These are phyloP conservation scores for Galeopsomyia nigrocyanea DNA, from an alignment of 2,888 invertebrate genomes.

Conservation along the genomic window DNA sequence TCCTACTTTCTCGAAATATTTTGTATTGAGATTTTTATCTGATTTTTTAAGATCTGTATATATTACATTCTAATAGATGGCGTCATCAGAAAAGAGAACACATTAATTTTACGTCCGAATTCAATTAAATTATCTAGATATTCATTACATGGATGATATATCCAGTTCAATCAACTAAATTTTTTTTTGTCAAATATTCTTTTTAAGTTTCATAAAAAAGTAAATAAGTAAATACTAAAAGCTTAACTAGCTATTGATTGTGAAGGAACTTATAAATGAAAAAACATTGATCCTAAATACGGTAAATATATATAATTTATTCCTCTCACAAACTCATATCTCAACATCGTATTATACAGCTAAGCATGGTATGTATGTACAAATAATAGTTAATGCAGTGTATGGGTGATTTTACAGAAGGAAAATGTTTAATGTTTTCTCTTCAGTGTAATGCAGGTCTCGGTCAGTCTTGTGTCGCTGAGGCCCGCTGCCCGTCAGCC, in stretches of 20 bases:
- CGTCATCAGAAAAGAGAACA: no score
- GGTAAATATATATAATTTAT: constrained; percentile 64
- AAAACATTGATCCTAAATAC: background rate
- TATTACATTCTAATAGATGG: no score
- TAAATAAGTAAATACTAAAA: no score
- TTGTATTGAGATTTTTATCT: no score
- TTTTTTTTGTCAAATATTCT: no score
- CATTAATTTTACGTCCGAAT: no score
- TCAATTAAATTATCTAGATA: no score
- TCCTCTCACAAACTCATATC: constrained; percentile 61
- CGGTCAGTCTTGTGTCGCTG: constrained; percentile 67
- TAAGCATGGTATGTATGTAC: constrained; percentile 66
- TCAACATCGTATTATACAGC: constrained; percentile 50
- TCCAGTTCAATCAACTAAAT: no score
- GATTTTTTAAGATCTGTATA: no score
- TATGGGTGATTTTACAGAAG: constrained; percentile 61
- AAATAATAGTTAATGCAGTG: constrained; percentile 59
- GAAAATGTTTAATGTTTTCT: constrained; percentile 31
- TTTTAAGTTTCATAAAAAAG: no score
- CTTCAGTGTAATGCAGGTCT: constrained; percentile 67
- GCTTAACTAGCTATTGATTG: background rate
- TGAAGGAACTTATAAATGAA: background rate
- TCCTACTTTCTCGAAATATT: no score
- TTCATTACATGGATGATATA: no score
- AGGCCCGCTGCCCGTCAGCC: constrained; percentile 53